phyloP scores from a whole-genome alignment of 2,888 invertebrate species.

The Thymelicus sylvestris region DNA sequence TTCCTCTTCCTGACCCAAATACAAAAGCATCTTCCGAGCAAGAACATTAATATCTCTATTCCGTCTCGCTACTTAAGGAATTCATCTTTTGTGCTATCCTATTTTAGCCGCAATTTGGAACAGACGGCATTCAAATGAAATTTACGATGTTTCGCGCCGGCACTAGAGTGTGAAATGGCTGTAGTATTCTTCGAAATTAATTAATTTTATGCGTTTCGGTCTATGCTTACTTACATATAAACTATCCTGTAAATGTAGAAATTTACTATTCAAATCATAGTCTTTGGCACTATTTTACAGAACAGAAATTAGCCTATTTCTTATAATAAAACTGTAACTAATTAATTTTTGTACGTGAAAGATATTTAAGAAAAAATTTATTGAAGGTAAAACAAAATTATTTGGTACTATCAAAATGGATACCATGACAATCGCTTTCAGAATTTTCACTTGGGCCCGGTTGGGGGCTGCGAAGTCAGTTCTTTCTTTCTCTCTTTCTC shows the following conservation, averaged over 20 bases:
- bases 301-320: not conserved
- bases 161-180: slow-evolving; percentile 46
- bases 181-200: slow-evolving; percentile 19
- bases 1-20: slow-evolving; percentile 27
- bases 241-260: not conserved
- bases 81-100: slow-evolving; percentile 36
- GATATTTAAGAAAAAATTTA: too few relatives aligned
- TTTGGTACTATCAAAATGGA: too few relatives aligned
- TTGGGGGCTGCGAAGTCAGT: too few relatives aligned
- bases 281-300: not conserved
- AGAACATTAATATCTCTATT: slow-evolving; percentile 38
- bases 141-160: slow-evolving; percentile 53
- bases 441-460: too few relatives aligned
- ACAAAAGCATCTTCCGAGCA: slow-evolving; percentile 31
- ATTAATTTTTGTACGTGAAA: too few relatives aligned
- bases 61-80: slow-evolving; percentile 35
- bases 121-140: slow-evolving; percentile 53
- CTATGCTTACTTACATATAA: not conserved
- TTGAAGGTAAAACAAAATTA: too few relatives aligned
- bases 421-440: too few relatives aligned
- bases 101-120: slow-evolving; percentile 36
- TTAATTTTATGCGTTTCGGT: slow-evolving; percentile 12
- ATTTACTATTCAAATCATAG: not conserved
- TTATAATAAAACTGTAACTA: too few relatives aligned
- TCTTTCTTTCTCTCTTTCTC: too few relatives aligned